phyloP scores from a whole-genome alignment of 2,888 invertebrate genomes.

The Dastarcus helophoroides region DNA sequence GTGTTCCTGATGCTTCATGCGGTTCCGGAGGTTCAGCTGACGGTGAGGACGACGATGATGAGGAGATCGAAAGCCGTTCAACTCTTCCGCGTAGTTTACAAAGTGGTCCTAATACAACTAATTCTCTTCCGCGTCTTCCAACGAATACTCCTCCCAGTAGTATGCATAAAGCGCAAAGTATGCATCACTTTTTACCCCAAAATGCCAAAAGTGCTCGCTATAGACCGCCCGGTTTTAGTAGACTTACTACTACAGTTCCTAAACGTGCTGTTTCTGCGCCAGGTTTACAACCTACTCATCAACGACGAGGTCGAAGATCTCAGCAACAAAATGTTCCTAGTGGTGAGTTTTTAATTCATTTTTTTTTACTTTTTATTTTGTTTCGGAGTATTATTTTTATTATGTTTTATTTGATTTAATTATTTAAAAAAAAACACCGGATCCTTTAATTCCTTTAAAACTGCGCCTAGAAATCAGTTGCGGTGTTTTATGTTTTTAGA shows the following conservation, averaged over 20 bases:
- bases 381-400: neutral
- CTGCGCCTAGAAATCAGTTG: no score
- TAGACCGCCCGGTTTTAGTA: conserved; percentile 69
- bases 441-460: no score
- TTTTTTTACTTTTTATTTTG: conserved; percentile 4
- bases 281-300: conserved; percentile 57
- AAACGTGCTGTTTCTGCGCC: conserved; percentile 67
- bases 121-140: conserved; percentile 67
- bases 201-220: conserved; percentile 80
- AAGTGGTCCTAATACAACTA: conserved; percentile 50
- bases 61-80: conserved; percentile 37
- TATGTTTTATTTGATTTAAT: no score
- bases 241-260: conserved; percentile 43
- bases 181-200: conserved; percentile 46
- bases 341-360: conserved; percentile 42
- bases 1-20: conserved; percentile 45
- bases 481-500: no score
- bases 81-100: conserved; percentile 55
- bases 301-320: conserved; percentile 41
- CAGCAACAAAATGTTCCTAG: conserved; percentile 34
- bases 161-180: conserved; percentile 54
- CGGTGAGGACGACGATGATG: conserved; percentile 42
- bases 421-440: no score
- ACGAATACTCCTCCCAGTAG: conserved; percentile 38
- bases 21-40: conserved; percentile 41